Evolutionary conservation across 2,888 invertebrate genomes (phyloP).

Genomic region (Orchesella flavescens): DNA sequence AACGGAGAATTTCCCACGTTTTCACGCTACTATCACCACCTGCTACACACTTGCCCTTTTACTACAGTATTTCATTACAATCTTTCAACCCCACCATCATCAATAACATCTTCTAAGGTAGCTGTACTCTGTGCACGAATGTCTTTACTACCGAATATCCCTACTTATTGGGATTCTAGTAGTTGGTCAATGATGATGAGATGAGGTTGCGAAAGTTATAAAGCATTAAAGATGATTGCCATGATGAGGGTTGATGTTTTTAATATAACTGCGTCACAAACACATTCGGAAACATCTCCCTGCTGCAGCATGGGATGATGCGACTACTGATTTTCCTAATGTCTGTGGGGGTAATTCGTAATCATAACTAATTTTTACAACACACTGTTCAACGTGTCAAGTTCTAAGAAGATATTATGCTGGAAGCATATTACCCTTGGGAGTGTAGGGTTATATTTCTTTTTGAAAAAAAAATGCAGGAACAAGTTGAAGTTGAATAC

Average conservation of each 20-base stretch:
- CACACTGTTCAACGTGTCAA: constrained; percentile 11
- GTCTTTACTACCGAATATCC: neutral
- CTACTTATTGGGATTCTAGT: neutral
- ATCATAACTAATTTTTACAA: constrained; percentile 21
- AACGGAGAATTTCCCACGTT: constrained; percentile 67
- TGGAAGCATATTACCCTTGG: neutral
- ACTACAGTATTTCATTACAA: constrained; percentile 19
- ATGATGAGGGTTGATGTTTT: too few species aligned
- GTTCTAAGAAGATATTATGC: neutral
- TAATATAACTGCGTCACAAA: neutral
- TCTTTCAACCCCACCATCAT: constrained; percentile 16
- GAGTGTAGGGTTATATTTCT: neutral
- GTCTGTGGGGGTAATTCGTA: constrained; percentile 1
- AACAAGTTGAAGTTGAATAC: neutral
- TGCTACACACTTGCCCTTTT: constrained; percentile 67
- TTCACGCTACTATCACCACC: constrained; percentile 65
- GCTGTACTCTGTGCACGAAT: neutral
- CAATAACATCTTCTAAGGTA: constrained; percentile 5
- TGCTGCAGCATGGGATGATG: too few species aligned
- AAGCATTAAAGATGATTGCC: neutral
- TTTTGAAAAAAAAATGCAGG: neutral
- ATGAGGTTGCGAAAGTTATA: neutral
- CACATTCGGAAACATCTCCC: neutral
- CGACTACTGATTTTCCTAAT: too few species aligned
- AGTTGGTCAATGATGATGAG: constrained; percentile 8